A percentile compares a stretch with the other conserved stretches of the same genome.
Conservation (phyloP, 2,888 invertebrate species). For the Muschampia plurimacula region DNA sequence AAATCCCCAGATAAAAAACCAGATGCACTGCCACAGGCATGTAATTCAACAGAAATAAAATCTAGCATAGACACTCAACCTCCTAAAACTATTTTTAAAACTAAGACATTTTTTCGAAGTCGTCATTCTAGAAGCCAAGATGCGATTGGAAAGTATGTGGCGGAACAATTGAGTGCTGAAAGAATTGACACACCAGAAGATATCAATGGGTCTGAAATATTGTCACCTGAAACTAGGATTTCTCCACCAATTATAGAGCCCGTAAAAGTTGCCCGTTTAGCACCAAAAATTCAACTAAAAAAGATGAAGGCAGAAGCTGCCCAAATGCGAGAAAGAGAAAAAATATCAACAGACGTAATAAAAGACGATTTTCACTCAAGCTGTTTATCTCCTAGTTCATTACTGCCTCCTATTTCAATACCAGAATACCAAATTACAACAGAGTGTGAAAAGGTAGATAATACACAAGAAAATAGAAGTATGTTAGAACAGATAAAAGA, state of each 20-base stretch:
- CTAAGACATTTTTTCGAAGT: slow-evolving; percentile 84
- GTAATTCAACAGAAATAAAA: slow-evolving; percentile 55
- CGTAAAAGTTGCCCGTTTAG: slow-evolving; percentile 83
- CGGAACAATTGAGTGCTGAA: slow-evolving; percentile 79
- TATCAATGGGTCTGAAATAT: slow-evolving; percentile 71
- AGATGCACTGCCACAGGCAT: slow-evolving; percentile 53
- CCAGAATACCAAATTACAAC: slow-evolving; percentile 4
- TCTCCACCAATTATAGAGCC: slow-evolving; percentile 76
- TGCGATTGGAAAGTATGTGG: slow-evolving; percentile 82
- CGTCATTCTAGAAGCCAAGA: slow-evolving; percentile 83
- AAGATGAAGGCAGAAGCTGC: slow-evolving; percentile 81
- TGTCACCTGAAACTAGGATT: slow-evolving; percentile 71
- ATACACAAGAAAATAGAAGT: slow-evolving; percentile 5
- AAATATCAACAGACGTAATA: slow-evolving; percentile 42
- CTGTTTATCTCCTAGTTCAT: slow-evolving; percentile 3
- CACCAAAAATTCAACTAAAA: slow-evolving; percentile 82
- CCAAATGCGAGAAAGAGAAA: slow-evolving; percentile 66
- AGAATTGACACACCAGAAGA: slow-evolving; percentile 76
- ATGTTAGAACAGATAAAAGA: slow-evolving; percentile 36
- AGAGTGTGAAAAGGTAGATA: slow-evolving; percentile 1
- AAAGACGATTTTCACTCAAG: slow-evolving; percentile 42
- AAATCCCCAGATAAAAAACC: slow-evolving; percentile 79
- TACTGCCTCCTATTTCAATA: not conserved
- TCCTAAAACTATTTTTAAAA: slow-evolving; percentile 82
- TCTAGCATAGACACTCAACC: slow-evolving; percentile 54